phyloP scores from a whole-genome alignment of 2,113 vertebrate genomes.

The Pygoscelis antarcticus region DNA sequence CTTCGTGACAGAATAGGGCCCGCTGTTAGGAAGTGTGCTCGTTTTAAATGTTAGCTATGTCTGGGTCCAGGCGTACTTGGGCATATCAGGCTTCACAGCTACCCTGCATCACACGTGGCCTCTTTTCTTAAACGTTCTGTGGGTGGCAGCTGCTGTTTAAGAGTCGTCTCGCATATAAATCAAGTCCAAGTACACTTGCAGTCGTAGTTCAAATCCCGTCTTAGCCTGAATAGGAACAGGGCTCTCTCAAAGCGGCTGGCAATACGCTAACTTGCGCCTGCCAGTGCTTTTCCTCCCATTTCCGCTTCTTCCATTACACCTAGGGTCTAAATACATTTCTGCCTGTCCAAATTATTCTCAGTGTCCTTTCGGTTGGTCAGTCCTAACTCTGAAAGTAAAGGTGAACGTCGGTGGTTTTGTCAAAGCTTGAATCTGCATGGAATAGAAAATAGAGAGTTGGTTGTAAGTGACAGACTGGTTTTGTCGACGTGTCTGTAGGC shows the following conservation, averaged over 20 bases:
- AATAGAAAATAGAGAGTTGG: conserved; percentile 65
- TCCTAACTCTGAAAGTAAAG: conserved; percentile 48
- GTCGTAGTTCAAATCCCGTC: conserved; percentile 15
- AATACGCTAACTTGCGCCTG: not conserved
- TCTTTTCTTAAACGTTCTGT: not conserved
- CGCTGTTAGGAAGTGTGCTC: not conserved
- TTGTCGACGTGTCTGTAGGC: conserved; percentile 61
- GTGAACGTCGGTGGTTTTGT: conserved; percentile 64
- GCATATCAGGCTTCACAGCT: not conserved
- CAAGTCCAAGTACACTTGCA: conserved; percentile 15
- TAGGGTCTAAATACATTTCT: conserved; percentile 60
- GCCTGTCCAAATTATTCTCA: conserved; percentile 15
- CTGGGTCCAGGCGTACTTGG: not conserved
- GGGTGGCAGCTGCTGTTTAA: conserved; percentile 39
- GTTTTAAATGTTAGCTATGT: not conserved
- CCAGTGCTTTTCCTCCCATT: not conserved
- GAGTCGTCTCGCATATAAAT: not conserved
- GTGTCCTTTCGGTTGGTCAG: conserved; percentile 48
- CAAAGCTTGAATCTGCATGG: conserved; percentile 66
- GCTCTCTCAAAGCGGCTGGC: not conserved
- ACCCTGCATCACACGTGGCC: not conserved
- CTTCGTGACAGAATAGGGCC: not conserved
- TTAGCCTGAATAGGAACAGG: not conserved
- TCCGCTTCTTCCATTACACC: not conserved
- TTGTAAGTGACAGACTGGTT: conserved; percentile 69